Percentiles rank a stretch among this genome's conserved stretches.
These are phyloP conservation scores for Drosophila hydei DNA, from an alignment of 1,140 invertebrate genomes.

Conservation along the genomic window DNA sequence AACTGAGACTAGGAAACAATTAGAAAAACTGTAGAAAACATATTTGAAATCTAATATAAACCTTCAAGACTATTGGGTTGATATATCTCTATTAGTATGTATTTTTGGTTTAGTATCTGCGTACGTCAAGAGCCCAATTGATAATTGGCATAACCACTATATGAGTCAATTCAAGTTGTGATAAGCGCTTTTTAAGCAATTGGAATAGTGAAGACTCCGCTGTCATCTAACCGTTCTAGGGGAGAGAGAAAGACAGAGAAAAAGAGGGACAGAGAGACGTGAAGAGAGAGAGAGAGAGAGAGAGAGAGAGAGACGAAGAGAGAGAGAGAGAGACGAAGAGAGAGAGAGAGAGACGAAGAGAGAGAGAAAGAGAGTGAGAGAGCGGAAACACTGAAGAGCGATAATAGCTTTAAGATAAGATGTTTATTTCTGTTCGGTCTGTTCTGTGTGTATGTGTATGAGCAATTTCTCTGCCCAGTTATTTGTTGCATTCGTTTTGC, in stretches of 20 bases:
- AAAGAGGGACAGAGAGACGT: not conserved
- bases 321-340: not conserved
- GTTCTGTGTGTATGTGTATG: conserved; percentile 5
- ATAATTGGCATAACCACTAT: conserved; percentile 32
- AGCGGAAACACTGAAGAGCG: conserved; percentile 4
- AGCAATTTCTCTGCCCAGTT: conserved; percentile 34
- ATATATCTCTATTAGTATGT: conserved; percentile 6
- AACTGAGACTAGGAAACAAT: too few species aligned
- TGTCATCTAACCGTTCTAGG: too few species aligned
- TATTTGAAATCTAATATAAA: too few species aligned
- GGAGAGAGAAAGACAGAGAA: not conserved
- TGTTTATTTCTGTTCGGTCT: conserved; percentile 47
- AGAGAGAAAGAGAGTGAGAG: conserved; percentile 5
- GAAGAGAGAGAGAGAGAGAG: not conserved
- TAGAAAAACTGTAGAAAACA: too few species aligned
- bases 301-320: not conserved
- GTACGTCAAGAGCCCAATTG: conserved; percentile 27
- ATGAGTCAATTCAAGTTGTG: conserved; percentile 18
- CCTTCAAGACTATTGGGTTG: not conserved
- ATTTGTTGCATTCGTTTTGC: conserved; percentile 26
- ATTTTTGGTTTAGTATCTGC: conserved; percentile 16
- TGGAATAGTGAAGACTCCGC: not conserved
- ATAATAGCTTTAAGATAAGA: conserved; percentile 63
- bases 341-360: conserved; percentile 2
- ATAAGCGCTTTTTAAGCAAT: conserved; percentile 22